Percentiles rank a stretch among this genome's conserved stretches.
Conservation (phyloP, 2,113 vertebrate genomes). For the Lathamus discolor region DNA sequence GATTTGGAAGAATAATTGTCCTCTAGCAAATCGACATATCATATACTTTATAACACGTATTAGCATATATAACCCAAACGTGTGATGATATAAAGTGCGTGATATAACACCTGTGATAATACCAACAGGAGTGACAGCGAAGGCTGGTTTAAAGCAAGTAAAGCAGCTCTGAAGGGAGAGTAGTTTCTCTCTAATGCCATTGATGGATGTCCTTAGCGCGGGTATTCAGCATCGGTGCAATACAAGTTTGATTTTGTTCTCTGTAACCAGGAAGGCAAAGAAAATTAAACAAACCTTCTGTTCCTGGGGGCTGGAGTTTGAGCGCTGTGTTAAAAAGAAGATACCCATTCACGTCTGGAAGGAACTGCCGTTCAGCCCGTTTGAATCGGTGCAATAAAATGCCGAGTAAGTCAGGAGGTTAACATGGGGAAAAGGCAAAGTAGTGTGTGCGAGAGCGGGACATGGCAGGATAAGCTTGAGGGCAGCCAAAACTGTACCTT, state of each 20-base stretch:
- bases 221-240: background rate
- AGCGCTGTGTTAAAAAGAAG: background rate
- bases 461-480: rapidly evolving
- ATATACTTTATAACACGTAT: background rate
- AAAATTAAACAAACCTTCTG: background rate
- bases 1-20: rapidly evolving
- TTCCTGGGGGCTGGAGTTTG: background rate
- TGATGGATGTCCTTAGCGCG: background rate
- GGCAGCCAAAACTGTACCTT: background rate
- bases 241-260: background rate
- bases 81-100: background rate
- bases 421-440: background rate
- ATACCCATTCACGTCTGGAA: background rate
- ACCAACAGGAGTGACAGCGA: rapidly evolving
- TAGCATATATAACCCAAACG: background rate
- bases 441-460: rapidly evolving
- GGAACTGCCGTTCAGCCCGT: background rate
- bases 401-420: background rate
- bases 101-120: background rate
- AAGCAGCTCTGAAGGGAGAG: background rate
- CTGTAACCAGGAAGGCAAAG: background rate
- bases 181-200: background rate
- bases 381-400: background rate
- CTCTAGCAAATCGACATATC: rapidly evolving
- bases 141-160: background rate